Evolutionary conservation across 1,140 invertebrate species (phyloP).

Genomic region (Drosophila tsacasi): DNA sequence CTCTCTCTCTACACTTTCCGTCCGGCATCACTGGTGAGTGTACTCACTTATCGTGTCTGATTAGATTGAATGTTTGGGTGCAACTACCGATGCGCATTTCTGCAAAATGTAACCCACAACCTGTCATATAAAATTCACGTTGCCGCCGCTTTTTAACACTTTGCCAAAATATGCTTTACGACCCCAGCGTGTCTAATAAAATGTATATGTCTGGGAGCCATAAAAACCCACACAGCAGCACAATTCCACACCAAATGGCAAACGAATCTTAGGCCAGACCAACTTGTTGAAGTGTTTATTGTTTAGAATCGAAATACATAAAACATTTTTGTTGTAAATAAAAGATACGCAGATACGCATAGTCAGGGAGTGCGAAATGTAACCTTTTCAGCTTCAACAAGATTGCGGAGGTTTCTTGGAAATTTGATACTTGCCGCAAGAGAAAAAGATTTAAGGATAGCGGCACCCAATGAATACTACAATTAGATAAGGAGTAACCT

Average conservation of each 20-base stretch:
- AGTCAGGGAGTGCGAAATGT: slow-evolving; percentile 4
- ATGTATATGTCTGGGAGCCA: slow-evolving; percentile 51
- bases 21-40: slow-evolving; percentile 7
- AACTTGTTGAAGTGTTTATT: slow-evolving; percentile 76
- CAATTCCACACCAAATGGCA: slow-evolving; percentile 25
- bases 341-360: slow-evolving; percentile 20
- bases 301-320: slow-evolving; percentile 57
- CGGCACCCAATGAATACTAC: too few species aligned
- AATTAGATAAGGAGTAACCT: too few species aligned
- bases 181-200: slow-evolving; percentile 64
- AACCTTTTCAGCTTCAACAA: slow-evolving; percentile 1
- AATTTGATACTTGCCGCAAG: slow-evolving; percentile 5
- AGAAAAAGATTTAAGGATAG: neutral
- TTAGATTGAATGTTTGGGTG: slow-evolving; percentile 12
- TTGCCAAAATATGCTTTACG: slow-evolving; percentile 58
- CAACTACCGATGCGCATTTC: slow-evolving; percentile 9
- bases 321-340: slow-evolving; percentile 49
- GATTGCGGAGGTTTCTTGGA: neutral
- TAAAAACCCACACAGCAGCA: slow-evolving; percentile 46
- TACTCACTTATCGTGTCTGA: slow-evolving; percentile 8
- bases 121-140: slow-evolving; percentile 42
- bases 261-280: slow-evolving; percentile 29
- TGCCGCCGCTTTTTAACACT: slow-evolving; percentile 35
- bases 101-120: slow-evolving; percentile 13
- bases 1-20: neutral